phyloP scores from a whole-genome alignment of 2,888 invertebrate genomes.

The Brachyopa scutellaris region DNA sequence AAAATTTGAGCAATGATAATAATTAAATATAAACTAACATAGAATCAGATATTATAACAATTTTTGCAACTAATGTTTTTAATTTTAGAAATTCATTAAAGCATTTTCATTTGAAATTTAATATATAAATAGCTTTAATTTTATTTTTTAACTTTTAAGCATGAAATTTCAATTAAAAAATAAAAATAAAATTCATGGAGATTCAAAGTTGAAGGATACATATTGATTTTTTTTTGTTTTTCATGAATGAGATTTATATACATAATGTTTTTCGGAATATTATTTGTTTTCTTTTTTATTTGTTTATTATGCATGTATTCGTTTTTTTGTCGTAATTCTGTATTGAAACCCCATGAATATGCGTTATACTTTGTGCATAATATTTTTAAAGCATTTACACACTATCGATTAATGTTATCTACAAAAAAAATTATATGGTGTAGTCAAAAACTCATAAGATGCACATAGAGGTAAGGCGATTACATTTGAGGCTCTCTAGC shows the following conservation, averaged over 20 bases:
- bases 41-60: slow-evolving; percentile 43
- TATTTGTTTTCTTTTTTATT: too few species aligned
- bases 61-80: slow-evolving; percentile 54
- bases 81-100: slow-evolving; percentile 55
- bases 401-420: slow-evolving; percentile 14
- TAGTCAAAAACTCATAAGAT: background rate
- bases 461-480: background rate
- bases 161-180: slow-evolving; percentile 6
- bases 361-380: slow-evolving; percentile 58
- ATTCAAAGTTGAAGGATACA: slow-evolving; percentile 41
- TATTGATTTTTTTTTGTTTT: slow-evolving; percentile 14
- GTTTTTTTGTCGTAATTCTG: slow-evolving; percentile 55
- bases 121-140: slow-evolving; percentile 16
- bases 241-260: slow-evolving; percentile 58
- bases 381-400: slow-evolving; percentile 65
- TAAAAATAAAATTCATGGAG: slow-evolving; percentile 62
- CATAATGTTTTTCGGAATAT: too few species aligned
- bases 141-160: slow-evolving; percentile 31
- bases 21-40: too few species aligned
- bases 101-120: slow-evolving; percentile 43
- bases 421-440: background rate
- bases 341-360: slow-evolving; percentile 72
- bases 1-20: slow-evolving; percentile 38
- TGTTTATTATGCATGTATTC: slow-evolving; percentile 52
- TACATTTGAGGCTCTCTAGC: too few species aligned